Conservation (phyloP, 1,140 invertebrate genomes). For the Ephestia elutella region DNA sequence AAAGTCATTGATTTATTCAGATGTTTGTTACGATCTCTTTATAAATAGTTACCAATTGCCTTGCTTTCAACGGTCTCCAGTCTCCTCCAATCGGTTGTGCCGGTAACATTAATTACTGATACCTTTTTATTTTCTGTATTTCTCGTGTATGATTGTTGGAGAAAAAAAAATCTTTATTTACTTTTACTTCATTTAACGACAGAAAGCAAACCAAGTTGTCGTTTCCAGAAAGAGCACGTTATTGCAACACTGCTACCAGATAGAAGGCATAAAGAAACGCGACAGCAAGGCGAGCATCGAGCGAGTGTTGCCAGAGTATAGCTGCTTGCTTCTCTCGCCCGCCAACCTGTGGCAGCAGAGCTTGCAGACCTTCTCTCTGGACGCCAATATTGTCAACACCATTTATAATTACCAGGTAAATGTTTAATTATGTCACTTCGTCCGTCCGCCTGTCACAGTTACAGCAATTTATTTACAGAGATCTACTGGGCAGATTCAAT, state of each 20-base stretch:
- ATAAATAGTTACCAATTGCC: no score
- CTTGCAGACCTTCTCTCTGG: constrained; percentile 82
- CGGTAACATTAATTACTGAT: no score
- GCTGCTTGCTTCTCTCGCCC: constrained; percentile 93
- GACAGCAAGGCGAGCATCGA: constrained; percentile 71
- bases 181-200: no score
- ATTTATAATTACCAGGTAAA: constrained; percentile 88
- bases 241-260: constrained; percentile 88
- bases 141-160: no score
- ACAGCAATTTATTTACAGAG: not conserved
- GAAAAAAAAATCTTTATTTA: no score
- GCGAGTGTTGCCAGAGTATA: constrained; percentile 88
- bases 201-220: no score
- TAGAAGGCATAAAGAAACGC: constrained; percentile 84
- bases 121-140: no score
- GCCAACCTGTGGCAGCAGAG: constrained; percentile 95
- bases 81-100: no score
- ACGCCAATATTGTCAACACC: constrained; percentile 85
- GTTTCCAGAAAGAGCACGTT: constrained; percentile 78
- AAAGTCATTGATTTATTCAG: no score
- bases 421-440: constrained; percentile 13
- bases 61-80: no score
- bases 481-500: no score
- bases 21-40: no score
- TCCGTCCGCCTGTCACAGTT: not conserved